Conservation (phyloP, 53 echinoderm and acorn worm species). For the Paelopatides confundens region DNA sequence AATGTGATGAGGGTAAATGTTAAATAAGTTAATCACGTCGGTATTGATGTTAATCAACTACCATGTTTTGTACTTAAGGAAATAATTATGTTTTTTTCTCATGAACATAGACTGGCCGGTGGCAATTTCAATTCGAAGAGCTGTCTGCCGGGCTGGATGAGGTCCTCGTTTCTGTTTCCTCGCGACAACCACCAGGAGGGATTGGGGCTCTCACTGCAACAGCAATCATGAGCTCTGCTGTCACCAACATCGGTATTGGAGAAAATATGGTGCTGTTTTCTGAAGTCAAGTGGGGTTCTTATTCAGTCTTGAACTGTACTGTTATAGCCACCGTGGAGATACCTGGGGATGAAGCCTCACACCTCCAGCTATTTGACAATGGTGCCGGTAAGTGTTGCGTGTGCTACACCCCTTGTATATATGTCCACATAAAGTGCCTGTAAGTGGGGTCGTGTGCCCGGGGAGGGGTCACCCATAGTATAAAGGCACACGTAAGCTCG, state of each 20-base stretch:
- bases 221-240: slow-evolving; percentile 57
- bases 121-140: neutral
- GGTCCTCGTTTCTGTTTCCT: slow-evolving; percentile 42
- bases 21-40: no score
- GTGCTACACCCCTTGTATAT: no score
- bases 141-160: neutral
- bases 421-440: no score
- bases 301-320: slow-evolving; percentile 61
- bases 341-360: slow-evolving; percentile 26
- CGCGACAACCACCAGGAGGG: slow-evolving; percentile 23
- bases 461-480: no score
- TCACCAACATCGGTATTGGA: slow-evolving; percentile 35
- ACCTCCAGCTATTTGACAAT: slow-evolving; percentile 64
- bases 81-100: no score
- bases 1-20: no score
- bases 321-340: slow-evolving; percentile 68
- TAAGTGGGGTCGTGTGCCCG: no score
- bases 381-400: slow-evolving; percentile 73
- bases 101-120: slow-evolving; percentile 3
- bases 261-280: slow-evolving; percentile 58
- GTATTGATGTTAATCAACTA: no score
- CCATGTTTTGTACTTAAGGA: no score
- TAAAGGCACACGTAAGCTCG: no score
- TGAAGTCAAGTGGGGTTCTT: slow-evolving; percentile 69
- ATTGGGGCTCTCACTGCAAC: slow-evolving; percentile 50